Conservation (phyloP, 2,113 vertebrate genomes). For the Microtus pennsylvanicus region DNA sequence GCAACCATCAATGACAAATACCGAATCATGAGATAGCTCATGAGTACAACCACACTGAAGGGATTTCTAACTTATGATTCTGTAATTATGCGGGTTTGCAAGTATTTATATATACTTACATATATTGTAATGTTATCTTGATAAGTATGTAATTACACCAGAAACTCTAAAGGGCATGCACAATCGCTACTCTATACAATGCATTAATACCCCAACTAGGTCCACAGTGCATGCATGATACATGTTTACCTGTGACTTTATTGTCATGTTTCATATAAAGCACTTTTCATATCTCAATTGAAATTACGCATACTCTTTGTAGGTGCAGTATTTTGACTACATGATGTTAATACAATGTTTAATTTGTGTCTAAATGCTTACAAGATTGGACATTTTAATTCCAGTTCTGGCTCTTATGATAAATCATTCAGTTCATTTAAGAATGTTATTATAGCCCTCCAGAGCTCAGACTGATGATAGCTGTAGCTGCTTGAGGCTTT, state of each 20-base stretch:
- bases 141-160: neutral
- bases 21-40: neutral
- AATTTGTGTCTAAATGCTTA: neutral
- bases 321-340: neutral
- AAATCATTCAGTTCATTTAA: neutral
- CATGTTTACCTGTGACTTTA: neutral
- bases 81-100: neutral
- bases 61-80: neutral
- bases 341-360: neutral
- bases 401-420: neutral
- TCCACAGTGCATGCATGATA: neutral
- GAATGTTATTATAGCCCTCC: neutral
- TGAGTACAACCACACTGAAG: neutral
- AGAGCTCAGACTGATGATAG: neutral
- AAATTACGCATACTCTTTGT: neutral
- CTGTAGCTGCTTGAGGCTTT: neutral
- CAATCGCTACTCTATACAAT: neutral
- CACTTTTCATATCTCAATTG: neutral
- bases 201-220: neutral
- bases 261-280: neutral
- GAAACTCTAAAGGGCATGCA: neutral
- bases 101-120: neutral
- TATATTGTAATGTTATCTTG: neutral
- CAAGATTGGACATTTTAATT: neutral
- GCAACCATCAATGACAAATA: neutral